Evolutionary conservation across 1,140 invertebrate genomes (phyloP).

Genomic region (Polypedilum pembai): DNA sequence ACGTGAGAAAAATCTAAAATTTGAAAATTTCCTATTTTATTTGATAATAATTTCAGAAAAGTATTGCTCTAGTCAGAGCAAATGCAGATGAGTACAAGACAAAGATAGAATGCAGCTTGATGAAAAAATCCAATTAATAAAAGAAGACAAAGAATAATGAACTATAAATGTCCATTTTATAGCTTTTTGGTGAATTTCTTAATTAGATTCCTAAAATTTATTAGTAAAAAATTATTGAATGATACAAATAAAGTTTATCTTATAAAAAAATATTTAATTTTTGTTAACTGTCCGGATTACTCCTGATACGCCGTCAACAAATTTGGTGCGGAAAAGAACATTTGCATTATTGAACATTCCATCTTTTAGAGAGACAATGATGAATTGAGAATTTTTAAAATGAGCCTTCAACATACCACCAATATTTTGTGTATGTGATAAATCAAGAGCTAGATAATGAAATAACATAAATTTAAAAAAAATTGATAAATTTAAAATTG

Average conservation of each 20-base stretch:
- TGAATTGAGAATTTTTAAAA: conserved; percentile 94
- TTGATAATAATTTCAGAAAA: neutral
- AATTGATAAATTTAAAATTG: too few relatives aligned
- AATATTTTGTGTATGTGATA: conserved; percentile 98
- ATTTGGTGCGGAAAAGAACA: conserved; percentile 90
- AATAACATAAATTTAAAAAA: too few relatives aligned
- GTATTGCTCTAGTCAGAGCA: neutral
- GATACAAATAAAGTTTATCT: neutral
- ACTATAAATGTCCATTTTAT: too few relatives aligned
- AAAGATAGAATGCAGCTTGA: neutral
- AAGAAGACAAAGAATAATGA: neutral
- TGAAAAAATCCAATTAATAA: neutral
- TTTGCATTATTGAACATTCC: conserved; percentile 99
- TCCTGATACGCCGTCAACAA: conserved; percentile 91
- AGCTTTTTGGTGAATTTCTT: neutral
- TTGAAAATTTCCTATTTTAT: too few relatives aligned
- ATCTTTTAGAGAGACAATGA: conserved; percentile 97
- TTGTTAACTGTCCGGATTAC: conserved; percentile 60
- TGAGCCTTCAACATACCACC: conserved; percentile 90
- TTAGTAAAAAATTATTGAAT: neutral
- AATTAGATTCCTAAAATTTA: neutral
- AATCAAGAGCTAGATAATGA: conserved; percentile 66
- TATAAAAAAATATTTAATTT: conserved; percentile 15
- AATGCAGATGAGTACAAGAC: neutral
- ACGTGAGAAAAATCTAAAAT: too few relatives aligned